Conservation (phyloP, 1,140 invertebrate species). For the Drosophila chauvacae region DNA sequence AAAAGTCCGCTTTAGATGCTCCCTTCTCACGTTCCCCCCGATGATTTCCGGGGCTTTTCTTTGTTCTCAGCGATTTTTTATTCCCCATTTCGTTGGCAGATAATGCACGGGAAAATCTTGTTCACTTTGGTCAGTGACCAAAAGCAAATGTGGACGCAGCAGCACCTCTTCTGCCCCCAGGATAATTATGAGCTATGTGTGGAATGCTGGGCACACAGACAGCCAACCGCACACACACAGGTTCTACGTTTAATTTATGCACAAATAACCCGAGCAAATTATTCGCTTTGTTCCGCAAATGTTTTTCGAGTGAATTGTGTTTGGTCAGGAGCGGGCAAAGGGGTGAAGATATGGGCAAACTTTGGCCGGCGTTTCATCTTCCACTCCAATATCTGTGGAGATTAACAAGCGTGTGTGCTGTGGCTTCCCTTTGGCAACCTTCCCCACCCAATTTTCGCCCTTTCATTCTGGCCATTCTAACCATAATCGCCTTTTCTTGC, state of each 20-base stretch:
- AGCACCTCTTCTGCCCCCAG: background rate
- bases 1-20: conserved; percentile 46
- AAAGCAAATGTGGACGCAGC: conserved; percentile 46
- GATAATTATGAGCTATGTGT: conserved; percentile 78
- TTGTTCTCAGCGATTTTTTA: conserved; percentile 36
- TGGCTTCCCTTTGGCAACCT: conserved; percentile 16
- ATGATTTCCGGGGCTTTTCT: conserved; percentile 1
- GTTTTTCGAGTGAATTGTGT: conserved; percentile 51
- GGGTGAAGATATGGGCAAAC: conserved; percentile 12
- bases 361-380: conserved; percentile 30
- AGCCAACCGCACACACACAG: background rate
- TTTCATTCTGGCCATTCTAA: background rate
- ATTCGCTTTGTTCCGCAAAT: conserved; percentile 72
- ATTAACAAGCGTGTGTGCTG: conserved; percentile 41
- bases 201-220: conserved; percentile 28
- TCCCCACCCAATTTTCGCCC: background rate
- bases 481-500: conserved; percentile 65
- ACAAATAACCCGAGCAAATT: conserved; percentile 73
- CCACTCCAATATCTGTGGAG: conserved; percentile 36
- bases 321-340: conserved; percentile 10
- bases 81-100: conserved; percentile 52
- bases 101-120: conserved; percentile 72
- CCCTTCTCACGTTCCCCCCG: background rate
- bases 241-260: conserved; percentile 53
- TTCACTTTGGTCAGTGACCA: conserved; percentile 53